phyloP scores from a whole-genome alignment of 2,888 invertebrate genomes.

The Corbicula japonica region DNA sequence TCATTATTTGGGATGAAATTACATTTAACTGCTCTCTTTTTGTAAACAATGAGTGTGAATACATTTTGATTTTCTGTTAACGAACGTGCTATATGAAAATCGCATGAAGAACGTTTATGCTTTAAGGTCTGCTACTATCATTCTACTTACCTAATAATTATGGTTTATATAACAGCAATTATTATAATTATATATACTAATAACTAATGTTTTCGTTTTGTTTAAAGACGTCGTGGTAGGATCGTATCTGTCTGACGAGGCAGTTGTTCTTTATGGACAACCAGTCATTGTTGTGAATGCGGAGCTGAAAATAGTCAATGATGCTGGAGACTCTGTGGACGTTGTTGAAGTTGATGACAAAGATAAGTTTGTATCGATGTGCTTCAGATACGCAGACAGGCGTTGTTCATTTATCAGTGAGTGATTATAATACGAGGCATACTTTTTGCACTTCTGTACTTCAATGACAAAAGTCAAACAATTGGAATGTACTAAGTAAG shows the following conservation, averaged over 20 bases:
- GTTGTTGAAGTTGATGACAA: slow-evolving; percentile 32
- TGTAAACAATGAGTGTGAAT: no score
- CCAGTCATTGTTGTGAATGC: slow-evolving; percentile 69
- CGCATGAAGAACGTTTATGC: no score
- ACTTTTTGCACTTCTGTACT: not conserved
- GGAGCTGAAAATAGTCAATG: slow-evolving; percentile 48
- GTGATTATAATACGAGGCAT: slow-evolving; percentile 1
- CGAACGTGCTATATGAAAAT: no score
- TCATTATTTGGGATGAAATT: no score
- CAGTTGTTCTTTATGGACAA: slow-evolving; percentile 68
- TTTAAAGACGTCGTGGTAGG: slow-evolving; percentile 77
- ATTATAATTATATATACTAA: no score
- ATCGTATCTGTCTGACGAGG: slow-evolving; percentile 72
- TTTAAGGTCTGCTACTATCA: no score
- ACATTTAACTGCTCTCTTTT: no score
- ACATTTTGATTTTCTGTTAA: no score
- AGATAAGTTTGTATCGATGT: slow-evolving; percentile 13
- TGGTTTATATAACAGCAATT: no score
- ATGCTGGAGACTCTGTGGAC: slow-evolving; percentile 31
- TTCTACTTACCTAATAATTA: no score
- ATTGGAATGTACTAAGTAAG: not conserved
- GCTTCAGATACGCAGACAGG: slow-evolving; percentile 24
- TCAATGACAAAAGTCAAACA: not conserved
- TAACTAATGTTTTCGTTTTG: no score
- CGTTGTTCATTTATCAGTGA: slow-evolving; percentile 37